Evolutionary conservation across 2,888 invertebrate genomes (phyloP).

Genomic region (Celastrina argiolus): DNA sequence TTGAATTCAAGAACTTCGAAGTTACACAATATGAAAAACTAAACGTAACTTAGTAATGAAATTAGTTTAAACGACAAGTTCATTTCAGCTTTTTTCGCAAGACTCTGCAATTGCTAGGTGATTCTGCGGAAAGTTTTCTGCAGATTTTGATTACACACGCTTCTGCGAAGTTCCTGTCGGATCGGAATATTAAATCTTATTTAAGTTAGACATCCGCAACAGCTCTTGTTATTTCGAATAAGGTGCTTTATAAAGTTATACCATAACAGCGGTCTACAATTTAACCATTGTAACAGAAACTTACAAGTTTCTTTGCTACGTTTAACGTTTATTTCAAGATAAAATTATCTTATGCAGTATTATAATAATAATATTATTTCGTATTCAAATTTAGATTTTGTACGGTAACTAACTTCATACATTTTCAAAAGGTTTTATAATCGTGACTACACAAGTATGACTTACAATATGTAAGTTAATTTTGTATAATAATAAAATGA

Average conservation of each 20-base stretch:
- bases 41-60: constrained; percentile 70
- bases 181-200: constrained; percentile 78
- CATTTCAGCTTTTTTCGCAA: constrained; percentile 73
- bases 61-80: constrained; percentile 77
- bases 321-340: constrained; percentile 6
- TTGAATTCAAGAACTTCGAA: constrained; percentile 66
- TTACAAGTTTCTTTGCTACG: constrained; percentile 4
- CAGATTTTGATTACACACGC: constrained; percentile 78
- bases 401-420: too few relatives aligned
- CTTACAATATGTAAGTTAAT: too few relatives aligned
- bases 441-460: too few relatives aligned
- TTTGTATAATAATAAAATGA: too few relatives aligned
- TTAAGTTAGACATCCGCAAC: constrained; percentile 73
- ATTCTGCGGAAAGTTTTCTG: constrained; percentile 67
- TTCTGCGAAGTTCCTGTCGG: constrained; percentile 70
- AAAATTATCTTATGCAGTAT: too few relatives aligned
- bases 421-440: too few relatives aligned
- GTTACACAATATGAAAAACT: constrained; percentile 64
- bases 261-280: constrained; percentile 51
- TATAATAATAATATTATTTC: too few relatives aligned
- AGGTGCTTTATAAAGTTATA: constrained; percentile 67
- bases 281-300: constrained; percentile 41
- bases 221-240: constrained; percentile 74
- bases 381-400: too few relatives aligned
- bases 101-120: constrained; percentile 67